Evolutionary conservation across 2,113 vertebrate species (phyloP), one percentile per base, ranked within the genome.

Genomic region (Ictidomys tridecemlineatus): DNA sequence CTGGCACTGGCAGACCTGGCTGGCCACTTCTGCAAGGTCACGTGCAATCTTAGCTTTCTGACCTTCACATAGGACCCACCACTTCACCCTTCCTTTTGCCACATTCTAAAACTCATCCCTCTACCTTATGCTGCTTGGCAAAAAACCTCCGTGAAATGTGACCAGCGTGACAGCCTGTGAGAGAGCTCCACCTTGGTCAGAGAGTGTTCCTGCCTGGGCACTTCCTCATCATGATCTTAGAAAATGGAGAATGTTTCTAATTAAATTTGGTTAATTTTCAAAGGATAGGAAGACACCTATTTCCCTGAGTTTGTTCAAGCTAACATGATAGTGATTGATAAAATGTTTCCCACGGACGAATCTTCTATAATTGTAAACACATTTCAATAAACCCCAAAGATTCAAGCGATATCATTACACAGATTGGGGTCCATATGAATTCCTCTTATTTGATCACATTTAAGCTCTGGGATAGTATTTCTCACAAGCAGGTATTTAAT

Each of bases 401-500:
- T 76, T 51, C 74, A 63, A 14, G 72, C 82, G 30, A 7, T 18
- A 53, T 69, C 69, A 65, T 34, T 58, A 34, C 11, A 14, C 22
- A 11, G 53, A 10, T 22, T 69, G 84, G 45, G 72, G 13, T 22
- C 20, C 6, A 3, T 8, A 3, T 24, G 39, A 1, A 8, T 30
- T 37, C 28, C 48, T 74, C 48, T 48, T 20, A 24, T 72, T 95
- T 63, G 86, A 4, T 84, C 84, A 58, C 77, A 69, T 61, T 97
- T 67, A 77, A 93, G 48, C 87, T 10, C 32, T n/a, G 63, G 74
- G 87, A 58, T 76, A 61, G 69, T 8, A 28, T 69, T 82, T 51
- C 30, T 82, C 90, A 93, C 86, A 92, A 76, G 82, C 84, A 95
- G 26, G 48, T 70, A 65, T 82, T 98, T 95, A 93, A 84, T 97